Conservation (phyloP, 2,113 vertebrate genomes). For the Aegotheles bennettii region DNA sequence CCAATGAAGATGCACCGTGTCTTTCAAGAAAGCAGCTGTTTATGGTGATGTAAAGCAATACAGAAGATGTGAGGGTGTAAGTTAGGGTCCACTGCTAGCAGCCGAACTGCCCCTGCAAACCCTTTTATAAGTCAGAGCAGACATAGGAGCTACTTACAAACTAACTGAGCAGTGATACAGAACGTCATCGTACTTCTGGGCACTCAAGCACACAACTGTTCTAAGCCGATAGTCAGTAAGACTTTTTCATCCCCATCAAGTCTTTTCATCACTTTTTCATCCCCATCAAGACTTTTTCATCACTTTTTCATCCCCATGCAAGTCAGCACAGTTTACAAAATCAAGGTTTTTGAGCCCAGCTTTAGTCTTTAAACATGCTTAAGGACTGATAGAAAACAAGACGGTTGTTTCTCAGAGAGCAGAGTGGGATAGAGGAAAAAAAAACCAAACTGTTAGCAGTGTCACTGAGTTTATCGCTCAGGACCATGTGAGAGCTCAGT, state of each 20-base stretch:
- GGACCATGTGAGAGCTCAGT: not conserved
- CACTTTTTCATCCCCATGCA: no score
- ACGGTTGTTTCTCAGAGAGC: not conserved
- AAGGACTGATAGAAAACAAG: not conserved
- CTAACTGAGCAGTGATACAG: not conserved
- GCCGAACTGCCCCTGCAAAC: not conserved
- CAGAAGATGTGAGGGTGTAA: accelerated
- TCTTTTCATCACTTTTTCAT: no score
- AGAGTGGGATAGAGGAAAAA: not conserved
- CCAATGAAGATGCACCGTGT: not conserved
- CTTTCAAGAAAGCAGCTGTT: not conserved
- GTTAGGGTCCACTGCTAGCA: not conserved
- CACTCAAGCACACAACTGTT: not conserved
- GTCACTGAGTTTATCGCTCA: not conserved
- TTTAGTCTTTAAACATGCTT: not conserved
- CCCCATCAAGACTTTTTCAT: no score
- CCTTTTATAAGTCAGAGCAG: not conserved
- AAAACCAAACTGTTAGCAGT: not conserved
- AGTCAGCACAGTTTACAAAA: not conserved
- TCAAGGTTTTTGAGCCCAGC: not conserved
- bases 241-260: no score
- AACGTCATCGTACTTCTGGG: not conserved
- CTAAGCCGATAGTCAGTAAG: not conserved
- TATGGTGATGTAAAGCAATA: not conserved
- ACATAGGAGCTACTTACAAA: not conserved